Evolutionary conservation across 1,140 invertebrate species (phyloP).

Genomic region (Euwallacea similis): DNA sequence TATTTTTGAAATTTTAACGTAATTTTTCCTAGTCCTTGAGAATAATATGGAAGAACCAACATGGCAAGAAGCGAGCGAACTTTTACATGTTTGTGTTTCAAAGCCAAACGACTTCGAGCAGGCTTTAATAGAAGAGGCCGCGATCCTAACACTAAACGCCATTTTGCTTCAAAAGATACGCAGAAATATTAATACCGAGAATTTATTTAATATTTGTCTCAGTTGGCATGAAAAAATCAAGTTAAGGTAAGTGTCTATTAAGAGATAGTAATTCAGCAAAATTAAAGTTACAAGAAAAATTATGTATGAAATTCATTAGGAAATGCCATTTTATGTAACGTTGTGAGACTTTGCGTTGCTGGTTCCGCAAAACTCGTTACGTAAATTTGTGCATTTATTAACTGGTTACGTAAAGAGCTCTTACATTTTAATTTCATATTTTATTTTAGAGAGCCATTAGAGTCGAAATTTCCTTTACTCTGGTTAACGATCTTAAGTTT

Average conservation of each 20-base stretch:
- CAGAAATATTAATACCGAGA: slow-evolving; percentile 39
- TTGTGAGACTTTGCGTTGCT: background rate
- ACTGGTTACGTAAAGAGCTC: too few species aligned
- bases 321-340: background rate
- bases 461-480: slow-evolving; percentile 49
- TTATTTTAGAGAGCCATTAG: slow-evolving; percentile 42
- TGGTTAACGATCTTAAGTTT: slow-evolving; percentile 49
- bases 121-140: slow-evolving; percentile 42
- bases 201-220: slow-evolving; percentile 45
- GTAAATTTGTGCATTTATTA: too few species aligned
- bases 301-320: background rate
- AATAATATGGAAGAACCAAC: slow-evolving; percentile 35
- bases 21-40: slow-evolving; percentile 16
- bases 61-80: slow-evolving; percentile 44
- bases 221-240: slow-evolving; percentile 49
- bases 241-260: slow-evolving; percentile 43
- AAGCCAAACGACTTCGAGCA: slow-evolving; percentile 48
- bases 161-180: slow-evolving; percentile 48
- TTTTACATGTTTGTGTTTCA: slow-evolving; percentile 37
- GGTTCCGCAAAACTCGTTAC: too few species aligned
- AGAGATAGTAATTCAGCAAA: background rate
- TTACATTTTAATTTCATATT: background rate
- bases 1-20: background rate
- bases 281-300: background rate
- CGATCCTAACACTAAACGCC: slow-evolving; percentile 49